Evolutionary conservation across 2,113 vertebrate species (phyloP).

Genomic region (western clawed frog (Xenopus tropicalis)): UCB_Xtro_10.0 CM004450.2:80126001-80126500

Average conservation of each 20-base stretch:
- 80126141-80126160: constrained; percentile 40
- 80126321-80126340: too few species aligned
- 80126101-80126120: constrained; percentile 29
- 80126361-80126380: too few species aligned
- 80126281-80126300: constrained; percentile 3
- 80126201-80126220: constrained; percentile 44
- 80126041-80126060: constrained; percentile 20
- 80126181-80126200: constrained; percentile 43
- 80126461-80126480: too few species aligned
- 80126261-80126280: constrained; percentile 5
- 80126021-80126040: not conserved
- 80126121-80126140: constrained; percentile 39
- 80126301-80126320: not conserved
- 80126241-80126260: constrained; percentile 33
- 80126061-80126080: not conserved
- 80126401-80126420: too few species aligned
- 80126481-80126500: too few species aligned
- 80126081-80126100: not conserved
- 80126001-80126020: not conserved
- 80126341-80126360: too few species aligned
- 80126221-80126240: constrained; percentile 42
- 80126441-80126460: too few species aligned
- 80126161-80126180: constrained; percentile 41
- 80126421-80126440: too few species aligned
- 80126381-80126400: too few species aligned